Evolutionary conservation across 2,888 invertebrate species (phyloP).

Genomic region (Drosophila hamatofila): DNA sequence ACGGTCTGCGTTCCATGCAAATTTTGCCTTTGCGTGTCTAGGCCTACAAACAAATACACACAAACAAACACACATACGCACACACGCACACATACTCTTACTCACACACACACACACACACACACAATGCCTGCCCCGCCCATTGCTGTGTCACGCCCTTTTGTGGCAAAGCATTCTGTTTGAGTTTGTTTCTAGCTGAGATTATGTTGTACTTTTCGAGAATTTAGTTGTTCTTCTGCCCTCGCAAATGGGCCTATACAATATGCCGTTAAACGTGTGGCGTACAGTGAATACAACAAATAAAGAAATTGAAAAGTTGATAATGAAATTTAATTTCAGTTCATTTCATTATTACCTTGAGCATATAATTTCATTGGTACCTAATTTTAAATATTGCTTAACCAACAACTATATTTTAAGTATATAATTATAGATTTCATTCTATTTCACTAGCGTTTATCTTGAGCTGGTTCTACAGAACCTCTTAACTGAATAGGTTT

Average conservation of each 20-base stretch:
- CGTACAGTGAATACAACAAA: neutral
- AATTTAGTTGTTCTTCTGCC: slow-evolving; percentile 29
- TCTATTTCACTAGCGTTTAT: too few relatives aligned
- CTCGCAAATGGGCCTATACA: slow-evolving; percentile 2
- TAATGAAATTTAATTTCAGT: neutral
- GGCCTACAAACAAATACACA: slow-evolving; percentile 26
- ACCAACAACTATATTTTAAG: too few relatives aligned
- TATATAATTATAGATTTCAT: too few relatives aligned
- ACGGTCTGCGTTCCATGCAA: slow-evolving; percentile 58
- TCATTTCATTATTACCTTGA: too few relatives aligned
- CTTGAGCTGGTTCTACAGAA: too few relatives aligned
- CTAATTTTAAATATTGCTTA: too few relatives aligned
- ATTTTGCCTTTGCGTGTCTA: slow-evolving; percentile 70
- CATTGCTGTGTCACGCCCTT: slow-evolving; percentile 12
- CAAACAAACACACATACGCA: neutral
- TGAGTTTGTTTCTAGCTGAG: slow-evolving; percentile 33
- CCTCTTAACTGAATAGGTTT: too few relatives aligned
- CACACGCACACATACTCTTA: neutral
- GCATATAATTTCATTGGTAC: too few relatives aligned
- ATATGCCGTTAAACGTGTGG: neutral
- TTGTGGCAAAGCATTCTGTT: slow-evolving; percentile 18
- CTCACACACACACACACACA: neutral
- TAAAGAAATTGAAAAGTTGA: neutral
- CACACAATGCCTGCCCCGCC: slow-evolving; percentile 7
- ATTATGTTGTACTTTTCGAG: slow-evolving; percentile 45